phyloP scores from a whole-genome alignment of 1,140 invertebrate genomes.

The Portunus trituberculatus region DNA sequence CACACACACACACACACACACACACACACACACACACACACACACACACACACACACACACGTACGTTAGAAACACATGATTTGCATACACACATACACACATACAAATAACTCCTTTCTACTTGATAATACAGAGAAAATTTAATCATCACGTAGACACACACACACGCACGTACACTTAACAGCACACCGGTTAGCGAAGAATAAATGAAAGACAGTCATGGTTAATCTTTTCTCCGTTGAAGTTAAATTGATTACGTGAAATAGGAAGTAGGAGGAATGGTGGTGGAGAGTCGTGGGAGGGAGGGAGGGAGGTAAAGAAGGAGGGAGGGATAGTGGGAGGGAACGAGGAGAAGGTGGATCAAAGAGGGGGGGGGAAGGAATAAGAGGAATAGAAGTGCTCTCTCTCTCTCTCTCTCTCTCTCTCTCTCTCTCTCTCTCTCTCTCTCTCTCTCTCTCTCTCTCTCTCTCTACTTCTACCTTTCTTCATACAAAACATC shows the following conservation, averaged over 20 bases:
- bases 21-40: neutral
- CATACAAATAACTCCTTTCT: too few species aligned
- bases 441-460: neutral
- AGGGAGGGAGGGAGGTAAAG: neutral
- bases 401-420: neutral
- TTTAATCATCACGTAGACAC: too few species aligned
- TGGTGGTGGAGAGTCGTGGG: neutral
- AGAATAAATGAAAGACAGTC: neutral
- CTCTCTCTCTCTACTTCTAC: too few species aligned
- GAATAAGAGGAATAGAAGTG: neutral
- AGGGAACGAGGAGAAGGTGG: neutral
- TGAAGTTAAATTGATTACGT: neutral
- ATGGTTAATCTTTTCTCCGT: neutral
- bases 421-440: neutral
- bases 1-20: conserved; percentile 21
- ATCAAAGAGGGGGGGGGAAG: neutral
- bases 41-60: too few species aligned
- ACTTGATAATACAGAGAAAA: too few species aligned
- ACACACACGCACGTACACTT: too few species aligned
- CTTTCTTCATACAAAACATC: too few species aligned
- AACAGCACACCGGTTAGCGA: neutral
- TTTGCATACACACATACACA: too few species aligned
- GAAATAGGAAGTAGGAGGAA: neutral
- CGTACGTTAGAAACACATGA: too few species aligned
- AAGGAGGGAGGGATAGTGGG: neutral